Evolutionary conservation across 1,140 invertebrate genomes (phyloP).

Genomic region (Cydia amplana): DNA sequence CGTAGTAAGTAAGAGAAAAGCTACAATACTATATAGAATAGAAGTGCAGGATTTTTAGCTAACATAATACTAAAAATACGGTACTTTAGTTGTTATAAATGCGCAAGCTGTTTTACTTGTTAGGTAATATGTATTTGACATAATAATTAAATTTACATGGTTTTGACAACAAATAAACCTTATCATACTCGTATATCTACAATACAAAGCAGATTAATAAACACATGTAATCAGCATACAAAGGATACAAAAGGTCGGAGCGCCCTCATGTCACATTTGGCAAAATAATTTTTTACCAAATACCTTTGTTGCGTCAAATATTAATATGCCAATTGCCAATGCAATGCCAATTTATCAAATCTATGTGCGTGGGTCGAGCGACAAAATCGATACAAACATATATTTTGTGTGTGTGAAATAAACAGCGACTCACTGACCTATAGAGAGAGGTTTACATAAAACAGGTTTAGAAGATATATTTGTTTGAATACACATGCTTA

Average conservation of each 20-base stretch:
- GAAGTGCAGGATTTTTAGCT: no score
- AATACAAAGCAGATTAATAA: no score
- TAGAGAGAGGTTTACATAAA: not conserved
- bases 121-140: no score
- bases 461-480: not conserved
- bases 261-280: slow-evolving; percentile 3
- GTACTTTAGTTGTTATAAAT: no score
- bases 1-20: no score
- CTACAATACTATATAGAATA: no score
- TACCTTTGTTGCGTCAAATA: not conserved
- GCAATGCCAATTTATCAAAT: slow-evolving; percentile 23
- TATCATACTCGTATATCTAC: no score
- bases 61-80: no score
- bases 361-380: slow-evolving; percentile 4
- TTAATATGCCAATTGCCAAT: not conserved
- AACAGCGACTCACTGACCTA: slow-evolving; percentile 1
- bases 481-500: slow-evolving; percentile 4
- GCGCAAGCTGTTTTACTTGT: no score
- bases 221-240: not conserved
- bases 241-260: not conserved
- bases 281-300: slow-evolving; percentile 7
- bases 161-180: no score
- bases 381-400: slow-evolving; percentile 13
- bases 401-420: not conserved
- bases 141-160: no score